Base-by-base conservation (phyloP, 2,797 vertebrate genomes). In the Rhinatrema bivittatum region DNA sequence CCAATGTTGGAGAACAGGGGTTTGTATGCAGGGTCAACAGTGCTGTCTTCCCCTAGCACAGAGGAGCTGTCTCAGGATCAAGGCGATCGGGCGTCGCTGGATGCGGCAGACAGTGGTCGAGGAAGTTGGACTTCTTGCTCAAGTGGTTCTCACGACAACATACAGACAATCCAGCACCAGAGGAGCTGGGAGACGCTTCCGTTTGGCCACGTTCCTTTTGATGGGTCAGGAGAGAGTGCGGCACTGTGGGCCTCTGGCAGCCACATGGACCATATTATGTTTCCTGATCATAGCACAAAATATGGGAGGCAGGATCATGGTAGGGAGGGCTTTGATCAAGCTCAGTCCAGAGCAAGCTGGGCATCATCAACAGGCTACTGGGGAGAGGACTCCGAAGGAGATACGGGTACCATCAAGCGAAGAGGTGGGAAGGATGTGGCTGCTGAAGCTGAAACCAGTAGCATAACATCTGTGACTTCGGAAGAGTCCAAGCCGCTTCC, bases 71-170 rank as follows among this genome's bases (percentile, higher is more conserved):
- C 91, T 35, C 94, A 97, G 62, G 94, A 98, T 70, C 93, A 97
- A 62, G 94, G 94, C 7, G 95, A 99, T 39, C 87, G 96, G 0
- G 90, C 94, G 3, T 99, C 96, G 0, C 85, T 99, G 0, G 96
- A 97, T 7, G 94, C 96, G 2, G 94, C 94, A 1, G 96, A 99
- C 81, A 98, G 95, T 2, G 96, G 96, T 32, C 91, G 95, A 1
- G 95, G 96, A 35, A 98, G 95, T 81, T 99, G 96, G 96, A 99
- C 96, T 1, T 98, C 95, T 12, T 99, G 96, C 58, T 99, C 96
- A 1, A 98, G 94, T 1, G 95, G 93, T 10, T 99, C 96, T 34
- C 95, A 99, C 2, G 96, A 99, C 55, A 99, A 96, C 68, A 98
- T 99, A 60, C 96, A 99, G 78, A 97, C 90, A 33, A 97, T 98